Evolutionary conservation across 2,113 vertebrate species (phyloP).

Genomic region (Barbus barbus): DNA sequence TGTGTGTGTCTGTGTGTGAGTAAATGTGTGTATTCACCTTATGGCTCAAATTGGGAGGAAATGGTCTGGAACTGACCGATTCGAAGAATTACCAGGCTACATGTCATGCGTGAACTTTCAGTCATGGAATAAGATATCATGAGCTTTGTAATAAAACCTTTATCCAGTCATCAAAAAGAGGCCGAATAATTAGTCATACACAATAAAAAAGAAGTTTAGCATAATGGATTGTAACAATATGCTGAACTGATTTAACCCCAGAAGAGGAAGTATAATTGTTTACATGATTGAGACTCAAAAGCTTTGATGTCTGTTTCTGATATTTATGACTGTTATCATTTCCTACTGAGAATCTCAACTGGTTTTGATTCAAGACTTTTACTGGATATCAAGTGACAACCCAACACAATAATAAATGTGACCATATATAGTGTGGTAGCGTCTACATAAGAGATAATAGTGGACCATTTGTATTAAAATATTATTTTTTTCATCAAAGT

Average conservation of each 20-base stretch:
- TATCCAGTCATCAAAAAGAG: constrained; percentile 23
- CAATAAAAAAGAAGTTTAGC: not conserved
- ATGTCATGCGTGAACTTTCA: constrained; percentile 36
- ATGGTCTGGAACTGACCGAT: constrained; percentile 17
- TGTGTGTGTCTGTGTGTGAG: constrained; percentile 24
- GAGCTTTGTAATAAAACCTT: constrained; percentile 4
- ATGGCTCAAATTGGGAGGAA: constrained; percentile 34
- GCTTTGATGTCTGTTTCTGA: not conserved
- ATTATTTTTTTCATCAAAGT: no score
- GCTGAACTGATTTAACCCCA: not conserved
- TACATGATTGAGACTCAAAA: not conserved
- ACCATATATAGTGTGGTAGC: not conserved
- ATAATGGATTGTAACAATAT: constrained; percentile 5
- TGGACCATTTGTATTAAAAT: not conserved
- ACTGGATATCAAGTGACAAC: not conserved
- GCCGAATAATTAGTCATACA: not conserved
- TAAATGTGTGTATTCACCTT: constrained; percentile 24
- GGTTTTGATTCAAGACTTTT: constrained; percentile 1
- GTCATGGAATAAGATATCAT: constrained; percentile 41
- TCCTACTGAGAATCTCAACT: not conserved
- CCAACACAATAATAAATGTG: not conserved
- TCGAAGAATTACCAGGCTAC: constrained; percentile 31
- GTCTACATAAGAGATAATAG: not conserved
- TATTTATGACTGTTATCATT: not conserved
- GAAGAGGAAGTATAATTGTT: not conserved